These are phyloP conservation scores for Macrostomum lignano DNA, from an alignment of 1,140 invertebrate genomes.

Conservation along the genomic window DNA sequence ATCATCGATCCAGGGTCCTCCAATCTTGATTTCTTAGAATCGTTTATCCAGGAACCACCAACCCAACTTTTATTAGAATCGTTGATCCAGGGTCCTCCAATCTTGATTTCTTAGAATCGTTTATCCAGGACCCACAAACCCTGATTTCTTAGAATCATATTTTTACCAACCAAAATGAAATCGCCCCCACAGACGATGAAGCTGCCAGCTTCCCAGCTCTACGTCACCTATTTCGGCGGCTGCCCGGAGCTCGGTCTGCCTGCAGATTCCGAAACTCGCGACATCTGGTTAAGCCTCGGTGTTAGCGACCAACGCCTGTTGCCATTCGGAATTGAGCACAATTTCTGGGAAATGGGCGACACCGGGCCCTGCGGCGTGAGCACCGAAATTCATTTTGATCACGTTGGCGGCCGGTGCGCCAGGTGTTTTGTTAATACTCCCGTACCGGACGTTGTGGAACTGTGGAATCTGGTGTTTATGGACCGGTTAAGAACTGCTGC, in stretches of 20 bases:
- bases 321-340: constrained; percentile 91
- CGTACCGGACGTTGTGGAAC: constrained; percentile 76
- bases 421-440: constrained; percentile 75
- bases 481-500: constrained; percentile 54
- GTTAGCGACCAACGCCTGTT: constrained; percentile 42
- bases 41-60: too few species aligned
- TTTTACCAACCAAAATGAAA: too few species aligned
- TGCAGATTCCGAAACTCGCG: constrained; percentile 68
- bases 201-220: constrained; percentile 34
- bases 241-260: constrained; percentile 47
- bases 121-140: too few species aligned
- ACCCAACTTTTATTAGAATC: too few species aligned
- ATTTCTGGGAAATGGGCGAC: constrained; percentile 99
- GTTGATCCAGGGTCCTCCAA: too few species aligned
- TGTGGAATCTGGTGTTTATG: constrained; percentile 99
- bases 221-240: constrained; percentile 95
- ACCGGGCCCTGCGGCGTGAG: constrained; percentile 85
- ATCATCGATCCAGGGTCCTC: too few species aligned
- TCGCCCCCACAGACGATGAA: too few species aligned
- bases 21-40: too few species aligned
- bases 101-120: too few species aligned
- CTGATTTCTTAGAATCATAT: too few species aligned
- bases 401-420: constrained; percentile 47
- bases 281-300: constrained; percentile 47
- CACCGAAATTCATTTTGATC: constrained; percentile 67